These are phyloP conservation scores for Drosophila elegans DNA, from an alignment of 1,140 invertebrate genomes.

Conservation along the genomic window DNA sequence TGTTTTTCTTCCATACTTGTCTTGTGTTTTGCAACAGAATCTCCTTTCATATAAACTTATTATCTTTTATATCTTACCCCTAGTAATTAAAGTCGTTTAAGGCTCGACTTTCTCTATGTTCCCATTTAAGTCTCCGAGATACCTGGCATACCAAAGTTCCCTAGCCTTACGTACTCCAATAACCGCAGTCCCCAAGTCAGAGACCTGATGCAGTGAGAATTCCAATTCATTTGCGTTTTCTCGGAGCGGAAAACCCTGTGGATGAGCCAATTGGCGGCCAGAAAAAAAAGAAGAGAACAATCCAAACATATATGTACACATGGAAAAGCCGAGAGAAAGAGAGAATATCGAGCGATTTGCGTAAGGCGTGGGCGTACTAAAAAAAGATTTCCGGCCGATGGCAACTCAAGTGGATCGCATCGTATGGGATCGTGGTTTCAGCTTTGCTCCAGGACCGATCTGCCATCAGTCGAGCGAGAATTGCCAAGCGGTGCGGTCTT, in stretches of 20 bases:
- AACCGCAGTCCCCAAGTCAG: conserved; percentile 21
- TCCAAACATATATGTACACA: conserved; percentile 4
- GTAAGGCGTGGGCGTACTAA: conserved; percentile 68
- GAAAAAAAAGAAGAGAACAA: conserved; percentile 19
- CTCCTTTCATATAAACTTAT: too few relatives aligned
- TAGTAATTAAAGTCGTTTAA: not conserved
- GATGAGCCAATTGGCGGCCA: conserved; percentile 20
- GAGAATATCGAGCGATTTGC: conserved; percentile 29
- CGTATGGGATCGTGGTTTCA: conserved; percentile 15
- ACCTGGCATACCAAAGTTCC: conserved; percentile 28
- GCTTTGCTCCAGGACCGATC: conserved; percentile 23
- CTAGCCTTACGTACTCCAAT: conserved; percentile 30
- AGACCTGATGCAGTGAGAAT: conserved; percentile 9
- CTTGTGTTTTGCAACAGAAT: not conserved
- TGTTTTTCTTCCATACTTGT: not conserved
- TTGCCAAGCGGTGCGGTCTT: conserved; percentile 63
- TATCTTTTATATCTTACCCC: not conserved
- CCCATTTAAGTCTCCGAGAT: conserved; percentile 12
- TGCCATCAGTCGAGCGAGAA: conserved; percentile 66
- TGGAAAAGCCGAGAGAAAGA: conserved; percentile 8
- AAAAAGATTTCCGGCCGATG: conserved; percentile 59
- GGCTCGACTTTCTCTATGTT: conserved; percentile 11
- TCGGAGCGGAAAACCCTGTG: conserved; percentile 8
- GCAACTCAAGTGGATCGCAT: conserved; percentile 50
- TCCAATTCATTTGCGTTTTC: conserved; percentile 19